A percentile compares a stretch with the other conserved stretches of the same genome.
phyloP scores from a whole-genome alignment of 2,113 vertebrate genomes.

The Python bivittatus region DNA sequence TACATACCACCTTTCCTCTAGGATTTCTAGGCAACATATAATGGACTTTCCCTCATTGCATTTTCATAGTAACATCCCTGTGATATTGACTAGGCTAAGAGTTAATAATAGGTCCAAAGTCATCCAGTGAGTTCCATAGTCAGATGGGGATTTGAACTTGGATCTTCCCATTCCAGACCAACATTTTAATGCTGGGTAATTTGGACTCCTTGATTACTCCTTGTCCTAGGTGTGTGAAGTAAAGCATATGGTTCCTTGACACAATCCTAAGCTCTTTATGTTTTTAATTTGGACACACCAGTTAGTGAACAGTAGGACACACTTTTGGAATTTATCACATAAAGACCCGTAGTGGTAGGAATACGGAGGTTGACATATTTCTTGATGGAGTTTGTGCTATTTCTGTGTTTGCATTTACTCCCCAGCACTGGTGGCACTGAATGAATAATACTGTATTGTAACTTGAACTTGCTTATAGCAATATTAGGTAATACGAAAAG shows the following conservation, averaged over 20 bases:
- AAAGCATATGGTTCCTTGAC: background rate
- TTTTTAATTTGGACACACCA: background rate
- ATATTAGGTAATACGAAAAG: background rate
- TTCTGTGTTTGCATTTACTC: background rate
- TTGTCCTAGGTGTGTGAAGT: background rate
- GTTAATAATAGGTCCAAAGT: background rate
- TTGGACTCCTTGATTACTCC: background rate
- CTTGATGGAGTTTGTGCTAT: background rate
- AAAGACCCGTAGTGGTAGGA: background rate
- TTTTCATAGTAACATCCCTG: background rate
- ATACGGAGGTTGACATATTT: background rate
- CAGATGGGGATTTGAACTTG: background rate
- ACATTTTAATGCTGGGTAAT: background rate
- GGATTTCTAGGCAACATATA: background rate
- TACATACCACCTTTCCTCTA: background rate
- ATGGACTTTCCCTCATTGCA: background rate
- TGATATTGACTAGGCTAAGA: background rate
- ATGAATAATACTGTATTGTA: background rate
- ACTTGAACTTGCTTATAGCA: background rate
- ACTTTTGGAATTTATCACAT: background rate
- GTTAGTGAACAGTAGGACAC: background rate
- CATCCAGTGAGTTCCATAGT: background rate
- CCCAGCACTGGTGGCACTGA: background rate
- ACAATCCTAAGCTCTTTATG: background rate
- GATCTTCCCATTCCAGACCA: background rate